Evolutionary conservation across 2,113 vertebrate species (phyloP), one percentile per base, ranked within the genome.

Genomic region (Myrmecophaga tridactyla): DNA sequence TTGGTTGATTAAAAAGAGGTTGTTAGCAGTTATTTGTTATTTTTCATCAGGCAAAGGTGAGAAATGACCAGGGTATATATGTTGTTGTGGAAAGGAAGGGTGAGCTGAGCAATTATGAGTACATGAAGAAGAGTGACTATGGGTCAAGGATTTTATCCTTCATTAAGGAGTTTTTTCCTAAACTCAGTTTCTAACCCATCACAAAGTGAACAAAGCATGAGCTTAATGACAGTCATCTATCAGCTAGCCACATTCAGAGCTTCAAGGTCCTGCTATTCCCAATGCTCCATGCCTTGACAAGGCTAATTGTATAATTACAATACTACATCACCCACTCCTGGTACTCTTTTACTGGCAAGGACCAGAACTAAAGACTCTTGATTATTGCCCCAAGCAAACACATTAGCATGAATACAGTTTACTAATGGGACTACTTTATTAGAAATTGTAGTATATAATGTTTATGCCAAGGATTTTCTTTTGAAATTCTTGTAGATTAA

Each of bases 191-290:
- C 94, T 94, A 3, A 62, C 93, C 53, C 92, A 75, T 94, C 96
- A 90, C 76, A 85, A 87, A 96, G 60, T 25, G 98, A 97, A 97
- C 95, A 97, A 92, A 97, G 97, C 90, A 98, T 96, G 92, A 95
- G 84, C 82, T 97, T 98, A 98, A 98, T 98, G 98, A 94, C 91
- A 97, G 92, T 97, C 98, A 98, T 98, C 98, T 96, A 97, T 98
- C 98, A 98, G 91, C 97, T 93, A 89, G 92, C 87, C 72, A 60
- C 94, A 46, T 95, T 97, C 96, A 77, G 94, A 97, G 92, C 96
- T 96, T 96, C 89, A 81, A 94, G 96, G 98, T 95, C 93, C 95
- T 75, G 87, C 93, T 97, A 96, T 97, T 98, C 97, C 98, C 98
- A 87, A 41, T 97, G 98, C 95, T 94, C 89, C 86, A 83, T 96